Conservation (phyloP, 2,113 vertebrate species). For the Xenus cinereus region DNA sequence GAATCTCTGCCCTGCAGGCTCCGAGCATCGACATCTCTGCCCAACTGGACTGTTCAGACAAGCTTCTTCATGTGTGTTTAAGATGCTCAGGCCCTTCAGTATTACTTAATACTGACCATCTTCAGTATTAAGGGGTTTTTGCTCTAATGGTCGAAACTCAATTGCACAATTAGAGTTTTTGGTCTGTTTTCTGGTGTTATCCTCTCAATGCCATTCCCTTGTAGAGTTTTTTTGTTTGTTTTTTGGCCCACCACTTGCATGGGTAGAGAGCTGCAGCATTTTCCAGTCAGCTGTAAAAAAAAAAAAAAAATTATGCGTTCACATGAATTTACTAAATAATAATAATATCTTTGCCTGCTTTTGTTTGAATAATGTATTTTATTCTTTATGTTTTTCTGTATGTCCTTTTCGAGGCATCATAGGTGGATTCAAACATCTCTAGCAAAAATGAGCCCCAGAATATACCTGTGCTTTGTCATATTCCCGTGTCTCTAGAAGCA, state of each 20-base stretch:
- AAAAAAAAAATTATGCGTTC: fast-evolving
- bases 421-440: not conserved
- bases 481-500: fast-evolving
- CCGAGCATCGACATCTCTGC: fast-evolving
- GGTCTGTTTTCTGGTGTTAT: not conserved
- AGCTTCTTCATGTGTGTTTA: fast-evolving
- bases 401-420: not conserved
- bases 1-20: not conserved
- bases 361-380: not conserved
- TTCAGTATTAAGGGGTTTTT: fast-evolving
- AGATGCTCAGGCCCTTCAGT: fast-evolving
- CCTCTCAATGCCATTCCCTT: not conserved
- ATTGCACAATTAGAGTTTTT: fast-evolving
- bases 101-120: no score
- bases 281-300: not conserved
- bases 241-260: fast-evolving
- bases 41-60: fast-evolving
- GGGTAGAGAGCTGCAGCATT: not conserved
- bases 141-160: no score
- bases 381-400: not conserved
- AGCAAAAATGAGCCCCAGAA: not conserved
- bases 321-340: fast-evolving
- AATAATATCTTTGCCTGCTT: not conserved
- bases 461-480: fast-evolving
- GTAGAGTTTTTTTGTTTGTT: not conserved